Percentiles rank a stretch among this genome's conserved stretches.
Evolutionary conservation across 2,888 invertebrate species (phyloP).

Genomic region (Amblyjoppa proteus): DNA sequence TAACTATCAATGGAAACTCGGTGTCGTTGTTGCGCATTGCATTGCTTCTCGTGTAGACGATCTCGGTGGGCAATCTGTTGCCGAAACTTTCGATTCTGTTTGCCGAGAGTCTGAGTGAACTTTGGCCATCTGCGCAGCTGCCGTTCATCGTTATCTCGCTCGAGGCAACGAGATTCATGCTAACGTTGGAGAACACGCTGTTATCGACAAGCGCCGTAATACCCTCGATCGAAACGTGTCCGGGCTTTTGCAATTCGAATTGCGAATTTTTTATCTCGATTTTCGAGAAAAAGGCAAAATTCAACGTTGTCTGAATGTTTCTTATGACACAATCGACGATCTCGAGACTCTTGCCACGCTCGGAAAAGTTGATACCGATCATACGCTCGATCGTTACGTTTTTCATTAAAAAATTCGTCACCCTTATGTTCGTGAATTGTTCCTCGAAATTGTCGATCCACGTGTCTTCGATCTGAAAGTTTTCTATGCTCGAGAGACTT

Average conservation of each 20-base stretch:
- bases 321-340: slow-evolving; percentile 73
- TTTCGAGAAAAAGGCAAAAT: slow-evolving; percentile 73
- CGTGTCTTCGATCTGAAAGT: slow-evolving; percentile 73
- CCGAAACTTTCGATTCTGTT: slow-evolving; percentile 71
- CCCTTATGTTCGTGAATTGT: slow-evolving; percentile 70
- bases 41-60: slow-evolving; percentile 72
- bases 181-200: slow-evolving; percentile 76
- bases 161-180: slow-evolving; percentile 74
- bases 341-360: slow-evolving; percentile 68
- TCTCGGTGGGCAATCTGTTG: slow-evolving; percentile 77
- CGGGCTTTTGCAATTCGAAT: slow-evolving; percentile 74
- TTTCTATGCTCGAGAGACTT: slow-evolving; percentile 68
- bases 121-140: slow-evolving; percentile 79
- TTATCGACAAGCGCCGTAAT: slow-evolving; percentile 68
- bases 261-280: slow-evolving; percentile 74
- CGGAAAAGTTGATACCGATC: slow-evolving; percentile 72
- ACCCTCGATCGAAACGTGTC: slow-evolving; percentile 74
- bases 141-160: slow-evolving; percentile 68
- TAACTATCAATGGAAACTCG: slow-evolving; percentile 62
- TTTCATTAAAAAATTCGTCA: slow-evolving; percentile 71
- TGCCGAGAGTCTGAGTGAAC: slow-evolving; percentile 76
- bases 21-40: slow-evolving; percentile 28
- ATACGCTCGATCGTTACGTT: slow-evolving; percentile 76
- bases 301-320: slow-evolving; percentile 71
- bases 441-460: slow-evolving; percentile 75